Percentiles rank a stretch among this genome's conserved stretches.
Conservation (phyloP, 2,113 vertebrate genomes). For the Ceyx cyanopectus region DNA sequence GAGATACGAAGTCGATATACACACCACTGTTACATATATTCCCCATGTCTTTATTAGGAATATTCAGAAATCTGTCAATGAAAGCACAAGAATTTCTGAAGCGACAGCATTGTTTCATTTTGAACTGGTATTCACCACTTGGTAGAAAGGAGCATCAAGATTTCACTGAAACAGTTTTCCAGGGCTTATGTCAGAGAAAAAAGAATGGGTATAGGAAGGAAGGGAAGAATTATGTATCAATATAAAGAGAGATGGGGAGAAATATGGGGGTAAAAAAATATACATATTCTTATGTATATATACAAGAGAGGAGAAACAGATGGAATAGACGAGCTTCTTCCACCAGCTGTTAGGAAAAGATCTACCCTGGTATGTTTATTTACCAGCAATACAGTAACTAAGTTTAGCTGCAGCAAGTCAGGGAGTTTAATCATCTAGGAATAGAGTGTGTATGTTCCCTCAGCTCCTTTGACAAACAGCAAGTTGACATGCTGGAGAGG, state of each 20-base stretch:
- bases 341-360: background rate
- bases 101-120: background rate
- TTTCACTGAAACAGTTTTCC: background rate
- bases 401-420: background rate
- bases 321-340: background rate
- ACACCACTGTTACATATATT: slow-evolving; percentile 45
- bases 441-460: background rate
- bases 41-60: slow-evolving; percentile 39
- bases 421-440: background rate
- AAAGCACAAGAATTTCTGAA: background rate
- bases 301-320: background rate
- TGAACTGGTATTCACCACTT: background rate
- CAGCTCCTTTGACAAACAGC: background rate
- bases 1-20: slow-evolving; percentile 34
- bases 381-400: background rate
- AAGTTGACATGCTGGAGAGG: background rate
- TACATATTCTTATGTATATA: background rate
- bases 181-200: background rate
- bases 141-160: background rate
- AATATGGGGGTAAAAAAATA: background rate
- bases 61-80: slow-evolving; percentile 35
- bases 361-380: background rate
- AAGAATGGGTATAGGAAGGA: background rate
- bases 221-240: background rate
- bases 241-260: background rate